These are phyloP conservation scores for Taenioides sp. DNA, from an alignment of 2,797 vertebrate species.

Conservation along the genomic window DNA sequence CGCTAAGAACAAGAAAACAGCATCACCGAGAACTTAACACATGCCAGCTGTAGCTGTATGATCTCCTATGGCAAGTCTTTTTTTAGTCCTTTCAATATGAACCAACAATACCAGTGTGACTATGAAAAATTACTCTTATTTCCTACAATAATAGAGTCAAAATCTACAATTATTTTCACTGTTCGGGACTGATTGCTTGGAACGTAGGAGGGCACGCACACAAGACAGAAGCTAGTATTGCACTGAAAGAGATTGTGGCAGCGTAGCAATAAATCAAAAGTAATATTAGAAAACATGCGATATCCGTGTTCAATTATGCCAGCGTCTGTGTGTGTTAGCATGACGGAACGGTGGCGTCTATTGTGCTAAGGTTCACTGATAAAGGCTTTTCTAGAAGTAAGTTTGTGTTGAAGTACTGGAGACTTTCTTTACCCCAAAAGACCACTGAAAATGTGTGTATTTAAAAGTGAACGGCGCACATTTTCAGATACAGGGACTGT, in stretches of 20 bases:
- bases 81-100: constrained; percentile 26
- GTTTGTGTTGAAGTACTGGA: not conserved
- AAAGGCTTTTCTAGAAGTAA: not conserved
- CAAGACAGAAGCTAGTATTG: constrained; percentile 8
- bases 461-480: not conserved
- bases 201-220: constrained; percentile 3
- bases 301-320: constrained; percentile 14
- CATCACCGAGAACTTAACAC: constrained; percentile 17
- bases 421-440: not conserved
- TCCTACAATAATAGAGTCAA: constrained; percentile 51
- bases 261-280: constrained; percentile 22
- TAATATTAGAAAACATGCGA: constrained; percentile 21
- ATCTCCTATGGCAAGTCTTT: constrained; percentile 8
- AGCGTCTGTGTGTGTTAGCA: not conserved
- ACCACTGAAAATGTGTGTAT: not conserved
- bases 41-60: constrained; percentile 10
- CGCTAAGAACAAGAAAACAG: constrained; percentile 19
- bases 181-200: constrained; percentile 37
- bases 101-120: constrained; percentile 32
- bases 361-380: not conserved
- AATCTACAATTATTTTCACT: constrained; percentile 46
- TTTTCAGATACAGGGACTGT: no score
- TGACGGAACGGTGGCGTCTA: not conserved
- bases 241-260: constrained; percentile 20
- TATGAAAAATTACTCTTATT: constrained; percentile 61